Evolutionary conservation across 2,888 invertebrate species (phyloP).

Genomic region (Cyaniris semiargus): DNA sequence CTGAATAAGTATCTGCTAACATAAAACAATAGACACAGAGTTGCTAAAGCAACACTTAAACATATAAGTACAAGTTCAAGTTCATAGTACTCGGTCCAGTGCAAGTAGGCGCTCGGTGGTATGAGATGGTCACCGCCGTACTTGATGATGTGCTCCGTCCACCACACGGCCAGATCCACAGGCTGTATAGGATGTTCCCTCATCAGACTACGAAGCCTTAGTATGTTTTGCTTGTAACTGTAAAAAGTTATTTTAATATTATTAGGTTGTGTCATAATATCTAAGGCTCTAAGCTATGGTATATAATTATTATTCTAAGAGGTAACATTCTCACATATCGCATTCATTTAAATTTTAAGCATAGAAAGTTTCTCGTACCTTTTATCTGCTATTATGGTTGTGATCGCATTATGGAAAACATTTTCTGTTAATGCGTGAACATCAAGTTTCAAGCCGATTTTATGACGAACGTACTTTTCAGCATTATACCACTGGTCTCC

Average conservation of each 20-base stretch:
- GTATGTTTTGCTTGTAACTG: conserved; percentile 46
- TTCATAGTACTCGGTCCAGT: conserved; percentile 45
- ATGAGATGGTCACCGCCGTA: conserved; percentile 50
- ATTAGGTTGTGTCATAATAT: too few relatives aligned
- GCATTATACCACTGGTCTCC: conserved; percentile 63
- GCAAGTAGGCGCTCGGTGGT: conserved; percentile 46
- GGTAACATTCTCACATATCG: not conserved
- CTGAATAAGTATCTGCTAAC: not conserved
- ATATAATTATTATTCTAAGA: not conserved
- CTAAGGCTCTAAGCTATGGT: too few relatives aligned
- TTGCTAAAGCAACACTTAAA: conserved; percentile 4
- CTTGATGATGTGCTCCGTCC: conserved; percentile 51
- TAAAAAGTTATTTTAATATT: conserved; percentile 28
- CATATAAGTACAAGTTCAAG: conserved; percentile 41
- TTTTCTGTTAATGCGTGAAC: conserved; percentile 47
- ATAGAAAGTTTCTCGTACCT: conserved; percentile 41
- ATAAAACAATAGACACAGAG: not conserved
- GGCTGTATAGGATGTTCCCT: conserved; percentile 45
- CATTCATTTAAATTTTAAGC: not conserved
- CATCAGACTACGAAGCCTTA: conserved; percentile 42
- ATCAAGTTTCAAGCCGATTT: conserved; percentile 52
- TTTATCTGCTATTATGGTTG: conserved; percentile 42
- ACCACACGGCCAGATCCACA: conserved; percentile 52
- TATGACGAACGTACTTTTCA: conserved; percentile 47
- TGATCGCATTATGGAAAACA: conserved; percentile 45